Conservation (phyloP, 2,888 invertebrate species). For the Andrena dorsata region DNA sequence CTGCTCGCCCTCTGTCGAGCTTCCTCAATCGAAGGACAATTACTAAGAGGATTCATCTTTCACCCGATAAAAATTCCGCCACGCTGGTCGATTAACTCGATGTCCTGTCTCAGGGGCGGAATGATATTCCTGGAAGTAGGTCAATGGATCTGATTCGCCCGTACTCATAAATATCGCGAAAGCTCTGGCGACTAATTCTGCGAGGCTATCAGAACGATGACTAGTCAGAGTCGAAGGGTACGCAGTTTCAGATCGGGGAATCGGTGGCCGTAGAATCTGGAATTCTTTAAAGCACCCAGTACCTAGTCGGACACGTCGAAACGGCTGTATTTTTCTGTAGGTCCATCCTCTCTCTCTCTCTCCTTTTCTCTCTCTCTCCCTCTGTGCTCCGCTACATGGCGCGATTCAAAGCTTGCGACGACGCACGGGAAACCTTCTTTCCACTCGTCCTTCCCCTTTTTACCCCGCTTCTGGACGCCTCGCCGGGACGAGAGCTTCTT, state of each 20-base stretch:
- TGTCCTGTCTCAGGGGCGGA: too few species aligned
- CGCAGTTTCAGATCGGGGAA: not conserved
- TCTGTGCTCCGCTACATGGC: constrained; percentile 17
- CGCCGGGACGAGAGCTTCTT: constrained; percentile 35
- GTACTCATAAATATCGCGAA: too few species aligned
- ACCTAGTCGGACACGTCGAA: constrained; percentile 10
- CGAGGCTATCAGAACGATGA: too few species aligned
- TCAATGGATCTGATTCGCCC: too few species aligned
- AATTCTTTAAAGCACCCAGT: constrained; percentile 29
- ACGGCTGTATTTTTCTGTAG: constrained; percentile 31
- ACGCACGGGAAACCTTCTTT: constrained; percentile 33
- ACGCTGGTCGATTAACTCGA: too few species aligned
- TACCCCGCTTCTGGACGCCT: constrained; percentile 9
- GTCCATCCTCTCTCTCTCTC: not conserved
- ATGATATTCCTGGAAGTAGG: too few species aligned
- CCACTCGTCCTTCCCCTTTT: not conserved
- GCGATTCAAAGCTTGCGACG: constrained; percentile 50
- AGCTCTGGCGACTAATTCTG: too few species aligned
- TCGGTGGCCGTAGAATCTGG: not conserved
- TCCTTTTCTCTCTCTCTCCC: not conserved
- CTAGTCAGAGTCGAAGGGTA: not conserved
- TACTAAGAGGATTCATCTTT: too few species aligned
- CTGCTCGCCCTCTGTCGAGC: not conserved
- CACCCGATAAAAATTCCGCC: too few species aligned
- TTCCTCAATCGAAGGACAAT: not conserved